Percentiles rank a stretch among this genome's conserved stretches.
phyloP scores from a whole-genome alignment of 2,797 vertebrate species.

The Malacoctenus gilli region DNA sequence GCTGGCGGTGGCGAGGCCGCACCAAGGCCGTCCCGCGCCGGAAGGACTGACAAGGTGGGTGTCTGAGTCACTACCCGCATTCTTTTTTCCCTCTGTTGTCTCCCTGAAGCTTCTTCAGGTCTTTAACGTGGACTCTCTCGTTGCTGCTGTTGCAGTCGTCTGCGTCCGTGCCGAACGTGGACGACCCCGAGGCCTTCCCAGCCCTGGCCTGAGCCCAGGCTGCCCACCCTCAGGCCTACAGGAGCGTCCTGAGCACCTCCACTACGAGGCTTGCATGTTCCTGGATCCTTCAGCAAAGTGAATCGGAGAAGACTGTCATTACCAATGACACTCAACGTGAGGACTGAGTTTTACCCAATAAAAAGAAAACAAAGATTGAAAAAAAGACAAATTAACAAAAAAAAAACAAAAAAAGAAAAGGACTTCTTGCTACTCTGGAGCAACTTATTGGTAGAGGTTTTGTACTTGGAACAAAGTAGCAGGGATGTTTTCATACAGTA shows the following conservation, averaged over 20 bases:
- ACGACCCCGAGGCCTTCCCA: constrained; percentile 99
- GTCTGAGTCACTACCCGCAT: too few species aligned
- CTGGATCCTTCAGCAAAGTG: constrained; percentile 96
- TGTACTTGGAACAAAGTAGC: constrained; percentile 99
- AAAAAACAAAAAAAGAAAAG: constrained; percentile 88
- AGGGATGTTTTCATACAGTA: constrained; percentile 99
- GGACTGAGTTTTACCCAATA: constrained; percentile 99
- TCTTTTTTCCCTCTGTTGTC: too few species aligned
- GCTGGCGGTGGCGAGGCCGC: constrained; percentile 71
- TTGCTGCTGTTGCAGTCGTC: constrained; percentile 78
- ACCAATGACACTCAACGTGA: constrained; percentile 94
- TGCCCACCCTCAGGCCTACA: constrained; percentile 82
- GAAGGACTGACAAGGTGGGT: constrained; percentile 94
- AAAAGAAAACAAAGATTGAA: constrained; percentile 85
- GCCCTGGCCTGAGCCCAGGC: constrained; percentile 92
- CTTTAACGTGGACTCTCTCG: constrained; percentile 38
- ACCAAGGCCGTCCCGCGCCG: constrained; percentile 85
- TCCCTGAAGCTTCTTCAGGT: not conserved
- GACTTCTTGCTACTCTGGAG: constrained; percentile 99
- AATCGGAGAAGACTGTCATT: constrained; percentile 94
- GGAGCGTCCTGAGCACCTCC: constrained; percentile 88
- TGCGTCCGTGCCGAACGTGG: constrained; percentile 95
- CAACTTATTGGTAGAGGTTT: constrained; percentile 99
- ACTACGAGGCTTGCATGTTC: constrained; percentile 99
- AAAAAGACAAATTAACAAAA: constrained; percentile 55